phyloP scores from a whole-genome alignment of 1,140 invertebrate species.

The Bombus sylvicola region DNA sequence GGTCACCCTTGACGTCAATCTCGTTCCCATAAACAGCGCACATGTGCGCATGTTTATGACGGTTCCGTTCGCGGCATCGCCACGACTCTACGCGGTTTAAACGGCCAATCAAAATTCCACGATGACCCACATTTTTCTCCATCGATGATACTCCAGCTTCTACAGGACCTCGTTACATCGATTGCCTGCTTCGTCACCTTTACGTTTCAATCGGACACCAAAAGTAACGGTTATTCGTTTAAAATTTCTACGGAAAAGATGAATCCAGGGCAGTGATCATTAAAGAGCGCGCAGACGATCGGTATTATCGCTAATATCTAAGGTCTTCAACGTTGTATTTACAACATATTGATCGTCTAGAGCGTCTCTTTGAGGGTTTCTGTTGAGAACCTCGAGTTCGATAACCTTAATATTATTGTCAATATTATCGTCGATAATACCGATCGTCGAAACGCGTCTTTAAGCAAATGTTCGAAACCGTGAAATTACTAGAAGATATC shows the following conservation, averaged over 20 bases:
- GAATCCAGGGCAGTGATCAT: too few relatives aligned
- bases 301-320: too few relatives aligned
- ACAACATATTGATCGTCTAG: too few relatives aligned
- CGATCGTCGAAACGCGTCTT: too few relatives aligned
- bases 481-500: background rate
- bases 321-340: too few relatives aligned
- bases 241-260: background rate
- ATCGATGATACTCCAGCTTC: background rate
- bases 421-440: too few relatives aligned
- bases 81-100: constrained; percentile 21
- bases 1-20: constrained; percentile 54
- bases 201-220: background rate
- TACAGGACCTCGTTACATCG: background rate
- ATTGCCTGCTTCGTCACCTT: constrained; percentile 12
- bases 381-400: too few relatives aligned
- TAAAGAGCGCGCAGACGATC: too few relatives aligned
- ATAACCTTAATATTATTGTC: too few relatives aligned
- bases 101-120: constrained; percentile 55
- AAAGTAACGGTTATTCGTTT: background rate
- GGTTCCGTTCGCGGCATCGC: background rate
- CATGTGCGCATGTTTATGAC: constrained; percentile 26
- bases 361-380: too few relatives aligned
- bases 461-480: fast-evolving
- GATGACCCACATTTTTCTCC: constrained; percentile 41
- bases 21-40: constrained; percentile 42